phyloP scores from a whole-genome alignment of 2,797 vertebrate species.

The Melanogrammus aeglefinus region DNA sequence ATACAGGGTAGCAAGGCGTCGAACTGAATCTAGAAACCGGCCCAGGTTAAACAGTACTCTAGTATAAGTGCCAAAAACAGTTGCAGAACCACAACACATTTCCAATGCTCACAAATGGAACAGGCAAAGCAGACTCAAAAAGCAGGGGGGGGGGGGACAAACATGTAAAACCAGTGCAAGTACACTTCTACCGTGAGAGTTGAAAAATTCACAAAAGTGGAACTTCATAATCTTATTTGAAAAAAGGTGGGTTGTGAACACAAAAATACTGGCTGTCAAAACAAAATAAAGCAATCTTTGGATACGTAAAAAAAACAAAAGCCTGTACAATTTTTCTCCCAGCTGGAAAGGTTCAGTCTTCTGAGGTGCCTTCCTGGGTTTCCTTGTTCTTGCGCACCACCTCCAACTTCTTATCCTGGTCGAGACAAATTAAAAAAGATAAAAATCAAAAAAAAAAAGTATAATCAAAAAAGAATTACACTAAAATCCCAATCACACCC shows the following conservation, averaged over 20 bases:
- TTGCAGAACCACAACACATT: conserved; percentile 52
- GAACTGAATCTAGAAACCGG: conserved; percentile 41
- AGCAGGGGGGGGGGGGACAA: conserved; percentile 24
- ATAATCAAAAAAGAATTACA: too few species aligned
- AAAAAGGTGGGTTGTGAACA: conserved; percentile 58
- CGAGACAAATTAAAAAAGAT: fast-evolving
- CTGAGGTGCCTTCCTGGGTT: conserved; percentile 80
- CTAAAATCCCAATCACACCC: background rate
- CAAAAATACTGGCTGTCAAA: conserved; percentile 67
- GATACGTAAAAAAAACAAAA: conserved; percentile 65
- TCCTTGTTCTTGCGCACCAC: conserved; percentile 94
- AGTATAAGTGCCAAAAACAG: conserved; percentile 62
- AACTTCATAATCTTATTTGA: conserved; percentile 49
- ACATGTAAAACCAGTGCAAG: conserved; percentile 60
- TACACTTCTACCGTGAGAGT: conserved; percentile 61
- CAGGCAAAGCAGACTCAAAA: conserved; percentile 51
- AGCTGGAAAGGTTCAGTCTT: conserved; percentile 60
- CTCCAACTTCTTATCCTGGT: conserved; percentile 89
- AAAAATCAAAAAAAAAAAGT: background rate
- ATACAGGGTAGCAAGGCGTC: conserved; percentile 45
- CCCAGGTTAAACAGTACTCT: conserved; percentile 50
- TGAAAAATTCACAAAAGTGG: conserved; percentile 59
- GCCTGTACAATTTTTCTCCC: conserved; percentile 51
- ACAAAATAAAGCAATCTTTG: conserved; percentile 76
- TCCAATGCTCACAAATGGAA: conserved; percentile 60